Evolutionary conservation across 2,113 vertebrate species (phyloP).

Genomic region (Mellivora capensis): DNA sequence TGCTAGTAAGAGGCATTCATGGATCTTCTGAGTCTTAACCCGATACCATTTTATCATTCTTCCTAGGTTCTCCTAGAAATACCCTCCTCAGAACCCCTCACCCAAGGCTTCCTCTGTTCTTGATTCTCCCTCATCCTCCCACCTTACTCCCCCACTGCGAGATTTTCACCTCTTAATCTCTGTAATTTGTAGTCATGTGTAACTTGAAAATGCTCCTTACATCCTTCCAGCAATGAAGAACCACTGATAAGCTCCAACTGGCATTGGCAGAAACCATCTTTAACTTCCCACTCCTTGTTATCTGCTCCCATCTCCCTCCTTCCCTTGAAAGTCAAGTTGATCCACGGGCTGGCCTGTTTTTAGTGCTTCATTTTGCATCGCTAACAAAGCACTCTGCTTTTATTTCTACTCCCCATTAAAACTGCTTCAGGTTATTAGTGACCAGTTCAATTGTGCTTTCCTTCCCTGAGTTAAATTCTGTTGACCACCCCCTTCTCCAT

Average conservation of each 20-base stretch:
- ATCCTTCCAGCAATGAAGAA: not conserved
- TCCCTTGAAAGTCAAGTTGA: slow-evolving; percentile 1
- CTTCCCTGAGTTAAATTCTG: not conserved
- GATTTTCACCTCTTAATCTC: not conserved
- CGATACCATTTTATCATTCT: not conserved
- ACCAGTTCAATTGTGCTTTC: not conserved
- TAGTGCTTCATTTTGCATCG: not conserved
- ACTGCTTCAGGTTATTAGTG: not conserved
- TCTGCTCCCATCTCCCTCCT: not conserved
- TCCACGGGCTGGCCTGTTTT: not conserved
- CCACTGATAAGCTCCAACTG: not conserved
- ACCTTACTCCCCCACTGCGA: not conserved
- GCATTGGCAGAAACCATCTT: not conserved
- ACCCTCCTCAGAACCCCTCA: not conserved
- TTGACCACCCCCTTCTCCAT: too few species aligned
- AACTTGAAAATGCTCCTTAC: not conserved
- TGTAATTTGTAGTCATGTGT: not conserved
- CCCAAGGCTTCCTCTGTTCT: not conserved
- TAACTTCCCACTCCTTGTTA: not conserved
- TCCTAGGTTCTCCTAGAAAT: not conserved
- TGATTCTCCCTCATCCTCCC: not conserved
- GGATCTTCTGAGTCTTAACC: not conserved
- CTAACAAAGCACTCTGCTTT: not conserved
- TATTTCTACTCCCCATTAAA: not conserved
- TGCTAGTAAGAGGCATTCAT: not conserved